Base-by-base conservation (phyloP, 1,140 invertebrate species). In the Drosophila carrolli region DNA sequence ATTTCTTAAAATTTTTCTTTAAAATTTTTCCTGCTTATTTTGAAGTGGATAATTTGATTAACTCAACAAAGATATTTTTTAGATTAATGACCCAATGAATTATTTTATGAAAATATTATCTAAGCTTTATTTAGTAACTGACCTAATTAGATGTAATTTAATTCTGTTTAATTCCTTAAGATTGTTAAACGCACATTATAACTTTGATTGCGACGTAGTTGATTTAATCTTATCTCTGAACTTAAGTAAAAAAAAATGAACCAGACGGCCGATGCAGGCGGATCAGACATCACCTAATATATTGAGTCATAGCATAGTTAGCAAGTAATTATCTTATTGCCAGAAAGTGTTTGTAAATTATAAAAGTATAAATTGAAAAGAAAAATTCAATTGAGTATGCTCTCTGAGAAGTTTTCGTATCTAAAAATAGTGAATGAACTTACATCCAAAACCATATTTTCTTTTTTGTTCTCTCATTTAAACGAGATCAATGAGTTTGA, bases 151-250 rank as follows among this genome's bases (percentile, higher is more conserved):
- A 13, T 2, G 9, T 35, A 0, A 8, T 56, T 43, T 44, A 9
- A 16, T 16, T 62, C 16, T 13, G 19, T 32, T 60, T 5, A 48
- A 62, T 35, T 44, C 9, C 40, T 8, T 16, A 35, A 13, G 11
- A 13, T 41, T 48, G 55, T 9, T 44, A 35, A 37, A 53, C 14
- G 29, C 14, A n/a, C n/a, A 51, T 51, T 51, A 32, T 11, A 51
- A 51, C n/a, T 29, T n/a, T 7, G n/a, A 2, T 40, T 54, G 46
- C 38, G 23, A 27, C 46, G 58, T 54, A 67, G 60, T 61, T 66
- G 5, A 13, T 6, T 13, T 44, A 66, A 67, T 68, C 66, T 68
- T 68, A 68, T 68, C 66, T 68, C 14, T 38, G 10, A 16, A 13
- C 27, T 50, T 16, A 27, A 43, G 29, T 32, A 43, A 14, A 23